Conservation (phyloP, 2,797 vertebrate species). For the Ctenosaura bakeri region DNA sequence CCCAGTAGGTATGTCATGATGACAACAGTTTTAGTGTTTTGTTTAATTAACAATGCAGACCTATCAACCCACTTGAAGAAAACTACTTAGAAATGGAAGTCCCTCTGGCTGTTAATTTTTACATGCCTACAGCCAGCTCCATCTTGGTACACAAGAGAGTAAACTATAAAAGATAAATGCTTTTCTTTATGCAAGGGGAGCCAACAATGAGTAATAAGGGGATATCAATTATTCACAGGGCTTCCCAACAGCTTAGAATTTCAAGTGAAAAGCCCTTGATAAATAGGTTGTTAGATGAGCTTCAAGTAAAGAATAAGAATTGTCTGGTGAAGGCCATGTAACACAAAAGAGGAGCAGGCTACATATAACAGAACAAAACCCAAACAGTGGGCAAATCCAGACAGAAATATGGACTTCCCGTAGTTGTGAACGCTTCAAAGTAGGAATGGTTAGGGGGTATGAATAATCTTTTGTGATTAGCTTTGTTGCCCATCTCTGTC, state of each 20-base stretch:
- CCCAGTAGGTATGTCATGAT: conserved; percentile 34
- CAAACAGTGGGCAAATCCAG: not conserved
- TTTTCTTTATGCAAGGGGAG: conserved; percentile 75
- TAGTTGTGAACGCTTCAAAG: no score
- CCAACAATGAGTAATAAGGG: conserved; percentile 75
- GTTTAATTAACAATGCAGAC: conserved; percentile 71
- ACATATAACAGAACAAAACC: conserved; percentile 12
- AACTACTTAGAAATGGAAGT: conserved; percentile 52
- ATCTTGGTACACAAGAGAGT: conserved; percentile 61
- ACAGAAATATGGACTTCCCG: no score
- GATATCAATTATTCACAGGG: conserved; percentile 78
- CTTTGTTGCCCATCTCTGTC: no score
- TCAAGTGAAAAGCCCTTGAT: conserved; percentile 41
- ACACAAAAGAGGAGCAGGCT: not conserved
- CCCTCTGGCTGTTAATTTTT: conserved; percentile 65
- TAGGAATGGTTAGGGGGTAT: no score
- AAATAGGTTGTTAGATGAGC: conserved; percentile 31
- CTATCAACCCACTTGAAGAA: conserved; percentile 64
- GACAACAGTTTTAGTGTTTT: conserved; percentile 44
- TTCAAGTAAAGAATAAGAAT: conserved; percentile 49
- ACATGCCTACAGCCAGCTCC: conserved; percentile 59
- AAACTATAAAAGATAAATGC: conserved; percentile 70
- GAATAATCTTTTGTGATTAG: no score
- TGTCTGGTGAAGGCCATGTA: conserved; percentile 27
- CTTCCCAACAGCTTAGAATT: conserved; percentile 72